phyloP scores from a whole-genome alignment of 1,140 invertebrate species.

The Eulimnadia texana region DNA sequence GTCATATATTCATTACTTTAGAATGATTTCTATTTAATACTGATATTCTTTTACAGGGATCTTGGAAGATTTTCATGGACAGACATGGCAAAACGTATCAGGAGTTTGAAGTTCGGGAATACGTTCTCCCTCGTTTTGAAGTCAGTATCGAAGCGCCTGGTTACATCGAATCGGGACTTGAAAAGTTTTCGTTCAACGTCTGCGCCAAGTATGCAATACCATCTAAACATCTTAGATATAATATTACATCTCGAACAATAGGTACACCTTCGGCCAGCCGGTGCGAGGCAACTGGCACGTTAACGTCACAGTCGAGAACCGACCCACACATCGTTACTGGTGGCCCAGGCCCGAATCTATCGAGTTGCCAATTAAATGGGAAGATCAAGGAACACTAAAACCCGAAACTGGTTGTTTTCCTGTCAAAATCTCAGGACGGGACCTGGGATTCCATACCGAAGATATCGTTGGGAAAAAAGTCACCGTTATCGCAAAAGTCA shows the following conservation, averaged over 20 bases:
- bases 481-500: slow-evolving; percentile 38
- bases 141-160: slow-evolving; percentile 42
- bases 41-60: no score
- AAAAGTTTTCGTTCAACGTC: slow-evolving; percentile 37
- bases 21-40: background rate
- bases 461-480: slow-evolving; percentile 28
- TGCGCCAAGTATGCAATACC: slow-evolving; percentile 37
- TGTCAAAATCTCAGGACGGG: background rate
- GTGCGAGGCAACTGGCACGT: slow-evolving; percentile 15
- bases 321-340: background rate
- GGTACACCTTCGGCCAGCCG: slow-evolving; percentile 24
- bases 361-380: background rate
- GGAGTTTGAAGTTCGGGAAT: slow-evolving; percentile 42
- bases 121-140: slow-evolving; percentile 49
- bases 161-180: slow-evolving; percentile 34
- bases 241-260: background rate
- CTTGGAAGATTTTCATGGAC: slow-evolving; percentile 39
- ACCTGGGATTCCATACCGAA: slow-evolving; percentile 21
- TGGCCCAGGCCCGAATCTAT: background rate
- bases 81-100: slow-evolving; percentile 19
- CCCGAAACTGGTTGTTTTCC: slow-evolving; percentile 1
- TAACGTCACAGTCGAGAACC: slow-evolving; percentile 1
- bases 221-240: background rate
- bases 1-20: slow-evolving; percentile 10
- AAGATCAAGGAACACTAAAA: background rate